Evolutionary conservation across 2,113 vertebrate species (phyloP), one percentile per base, ranked within the genome.

Genomic region (Ginglymostoma cirratum): DNA sequence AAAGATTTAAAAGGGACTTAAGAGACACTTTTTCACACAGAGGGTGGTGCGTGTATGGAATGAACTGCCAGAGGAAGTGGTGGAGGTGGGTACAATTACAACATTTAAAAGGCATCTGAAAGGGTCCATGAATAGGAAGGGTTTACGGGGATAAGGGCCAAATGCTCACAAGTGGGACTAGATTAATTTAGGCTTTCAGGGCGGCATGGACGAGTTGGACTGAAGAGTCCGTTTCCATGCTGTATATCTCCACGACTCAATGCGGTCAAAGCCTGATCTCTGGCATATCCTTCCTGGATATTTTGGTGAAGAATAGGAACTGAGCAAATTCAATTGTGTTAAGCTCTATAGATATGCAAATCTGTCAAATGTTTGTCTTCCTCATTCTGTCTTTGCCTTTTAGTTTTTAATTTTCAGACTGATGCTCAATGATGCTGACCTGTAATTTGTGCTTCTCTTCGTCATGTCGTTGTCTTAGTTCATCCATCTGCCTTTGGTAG

Each of bases 401-500:
- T 93, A 66, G n/a, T n/a, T 34, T 66, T 6, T 92, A 92, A n/a
- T 19, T 5, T 92, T 92, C 55, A 92, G 30, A n/a, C 30, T 6
- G 52, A 52, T 65, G 48, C 52, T 34, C 15, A 61, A 52, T 55
- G 2, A 2, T 48, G 76, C 0, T 0, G 15, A 98, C 98, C 97
- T 98, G 96, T 0, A 98, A 96, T 34, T 30, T 95, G 7, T 95
- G 45, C 70, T 96, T 96, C 7, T 96, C 96, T 0, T 96, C 96
- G 72, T 97, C 96, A 0, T 97, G 97, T 34, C 69, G 96, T 96
- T 96, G 97, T 14, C 69, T 96, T 1, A 95, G 85, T 5, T 97
- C 96, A 96, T 96, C 97, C 23, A 96, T 96, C 61, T 34, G 96
- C 0, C 83, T 94, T 24, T 96, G 96, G 95, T 98, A 97, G n/a